Evolutionary conservation across 2,888 invertebrate genomes (phyloP), one percentile per base, ranked within the genome.

Genomic region (Cynaeus angustus): DNA sequence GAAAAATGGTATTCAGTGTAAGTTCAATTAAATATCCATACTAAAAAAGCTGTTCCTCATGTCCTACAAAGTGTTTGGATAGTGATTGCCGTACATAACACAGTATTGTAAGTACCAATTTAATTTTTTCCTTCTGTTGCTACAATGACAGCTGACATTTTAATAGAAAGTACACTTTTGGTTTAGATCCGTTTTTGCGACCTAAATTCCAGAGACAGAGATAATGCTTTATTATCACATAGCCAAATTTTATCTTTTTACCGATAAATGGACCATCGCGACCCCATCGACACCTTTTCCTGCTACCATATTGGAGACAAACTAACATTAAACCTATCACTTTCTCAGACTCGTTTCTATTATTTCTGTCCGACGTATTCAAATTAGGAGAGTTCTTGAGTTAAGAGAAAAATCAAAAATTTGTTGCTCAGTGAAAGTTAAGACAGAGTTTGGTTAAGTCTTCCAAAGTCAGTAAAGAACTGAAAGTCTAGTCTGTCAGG

Each of bases 141-240:
- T 72, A 72, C 68, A 75, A 75, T 78, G 79, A 77, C 79, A 80
- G 79, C 72, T 81, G 79, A 81, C 79, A 82, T 82, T 81, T 80
- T 76, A 81, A 74, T 82, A 83, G 83, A 83, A 83, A 83, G 83
- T 82, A 77, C 76, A 76, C 76, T 77, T 79, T 80, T 77, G 75
- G 77, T 77, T 81, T 74, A 82, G 79, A 81, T 83, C 83, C 82
- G 82, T 83, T 82, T 83, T 83, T 82, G 81, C 83, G 83, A 84
- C 84, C 84, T 81, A 83, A 83, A 83, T 82, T 78, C 82, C 81
- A 78, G 72, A 74, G 75, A 76, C 74, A 73, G 74, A 76, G 75
- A 78, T 77, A 77, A 79, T 78, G 73, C 73, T 68, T 72, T 68
- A 75, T 76, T 74, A 76, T 73, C 75, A 75, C 72, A 61, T 43